A percentile compares a stretch with the other conserved stretches of the same genome.
Evolutionary conservation across 2,888 invertebrate genomes (phyloP).

Genomic region (Eupeodes latifasciatus): DNA sequence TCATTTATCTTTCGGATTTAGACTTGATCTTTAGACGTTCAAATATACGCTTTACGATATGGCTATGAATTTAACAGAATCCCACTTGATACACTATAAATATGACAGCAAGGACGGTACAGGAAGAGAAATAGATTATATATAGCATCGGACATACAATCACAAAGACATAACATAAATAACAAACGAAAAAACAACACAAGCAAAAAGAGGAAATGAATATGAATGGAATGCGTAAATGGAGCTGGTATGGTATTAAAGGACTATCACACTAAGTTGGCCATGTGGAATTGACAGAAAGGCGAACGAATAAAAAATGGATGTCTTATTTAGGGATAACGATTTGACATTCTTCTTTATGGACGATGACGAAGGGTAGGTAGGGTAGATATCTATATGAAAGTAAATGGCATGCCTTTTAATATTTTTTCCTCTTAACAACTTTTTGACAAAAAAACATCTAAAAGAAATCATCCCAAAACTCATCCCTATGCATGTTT

Average conservation of each 20-base stretch:
- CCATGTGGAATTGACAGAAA: slow-evolving; percentile 74
- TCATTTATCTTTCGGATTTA: slow-evolving; percentile 69
- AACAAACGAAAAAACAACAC: slow-evolving; percentile 5
- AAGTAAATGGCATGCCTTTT: slow-evolving; percentile 66
- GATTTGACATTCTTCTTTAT: slow-evolving; percentile 69
- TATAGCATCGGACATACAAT: slow-evolving; percentile 29
- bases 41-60: slow-evolving; percentile 60
- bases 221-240: slow-evolving; percentile 73
- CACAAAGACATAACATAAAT: slow-evolving; percentile 6
- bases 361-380: slow-evolving; percentile 35
- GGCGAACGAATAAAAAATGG: slow-evolving; percentile 72
- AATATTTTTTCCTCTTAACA: slow-evolving; percentile 37
- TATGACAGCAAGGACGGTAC: slow-evolving; percentile 55
- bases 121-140: slow-evolving; percentile 53
- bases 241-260: slow-evolving; percentile 66
- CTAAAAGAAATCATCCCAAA: slow-evolving; percentile 36
- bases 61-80: slow-evolving; percentile 74
- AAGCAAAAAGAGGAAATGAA: slow-evolving; percentile 54
- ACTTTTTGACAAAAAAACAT: slow-evolving; percentile 16
- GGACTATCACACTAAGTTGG: slow-evolving; percentile 65
- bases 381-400: slow-evolving; percentile 10
- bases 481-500: slow-evolving; percentile 33
- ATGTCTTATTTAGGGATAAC: slow-evolving; percentile 67
- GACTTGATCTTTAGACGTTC: slow-evolving; percentile 40
- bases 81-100: slow-evolving; percentile 60